phyloP scores from a whole-genome alignment of 2,888 invertebrate species.

The Zelleria hepariella region DNA sequence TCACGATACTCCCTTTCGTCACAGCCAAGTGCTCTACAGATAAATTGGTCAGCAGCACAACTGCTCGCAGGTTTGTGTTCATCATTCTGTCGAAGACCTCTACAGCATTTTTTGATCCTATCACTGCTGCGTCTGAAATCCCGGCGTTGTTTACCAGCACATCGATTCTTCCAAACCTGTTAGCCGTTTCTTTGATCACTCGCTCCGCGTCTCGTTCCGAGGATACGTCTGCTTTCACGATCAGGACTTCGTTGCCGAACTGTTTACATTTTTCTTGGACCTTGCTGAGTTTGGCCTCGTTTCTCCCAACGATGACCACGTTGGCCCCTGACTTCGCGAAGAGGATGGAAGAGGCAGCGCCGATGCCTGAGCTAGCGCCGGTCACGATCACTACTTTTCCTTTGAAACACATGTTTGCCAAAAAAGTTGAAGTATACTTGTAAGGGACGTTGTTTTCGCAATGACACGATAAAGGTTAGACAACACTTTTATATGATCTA shows the following conservation, averaged over 20 bases:
- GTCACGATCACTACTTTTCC: neutral
- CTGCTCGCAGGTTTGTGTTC: slow-evolving; percentile 81
- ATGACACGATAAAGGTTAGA: neutral
- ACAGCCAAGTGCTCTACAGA: slow-evolving; percentile 82
- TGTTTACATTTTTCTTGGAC: slow-evolving; percentile 14
- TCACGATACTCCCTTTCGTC: slow-evolving; percentile 84
- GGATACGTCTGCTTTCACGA: slow-evolving; percentile 13
- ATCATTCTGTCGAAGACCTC: slow-evolving; percentile 56
- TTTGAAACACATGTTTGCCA: neutral
- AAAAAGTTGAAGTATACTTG: neutral
- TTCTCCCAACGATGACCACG: slow-evolving; percentile 1
- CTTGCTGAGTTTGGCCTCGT: neutral
- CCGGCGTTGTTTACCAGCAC: slow-evolving; percentile 73
- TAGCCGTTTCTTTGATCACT: slow-evolving; percentile 73
- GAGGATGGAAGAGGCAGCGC: neutral
- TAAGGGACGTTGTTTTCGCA: neutral
- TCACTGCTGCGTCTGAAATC: slow-evolving; percentile 75
- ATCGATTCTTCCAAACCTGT: slow-evolving; percentile 76
- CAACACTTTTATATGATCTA: neutral
- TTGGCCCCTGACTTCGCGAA: slow-evolving; percentile 2
- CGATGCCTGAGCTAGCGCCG: neutral
- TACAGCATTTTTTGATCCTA: slow-evolving; percentile 23
- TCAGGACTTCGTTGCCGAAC: neutral
- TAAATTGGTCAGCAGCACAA: slow-evolving; percentile 79
- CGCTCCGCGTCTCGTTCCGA: slow-evolving; percentile 15